A percentile compares a stretch with the other conserved stretches of the same genome.
Conservation (phyloP, 1,140 invertebrate genomes). For the Brachionus koreanus region DNA sequence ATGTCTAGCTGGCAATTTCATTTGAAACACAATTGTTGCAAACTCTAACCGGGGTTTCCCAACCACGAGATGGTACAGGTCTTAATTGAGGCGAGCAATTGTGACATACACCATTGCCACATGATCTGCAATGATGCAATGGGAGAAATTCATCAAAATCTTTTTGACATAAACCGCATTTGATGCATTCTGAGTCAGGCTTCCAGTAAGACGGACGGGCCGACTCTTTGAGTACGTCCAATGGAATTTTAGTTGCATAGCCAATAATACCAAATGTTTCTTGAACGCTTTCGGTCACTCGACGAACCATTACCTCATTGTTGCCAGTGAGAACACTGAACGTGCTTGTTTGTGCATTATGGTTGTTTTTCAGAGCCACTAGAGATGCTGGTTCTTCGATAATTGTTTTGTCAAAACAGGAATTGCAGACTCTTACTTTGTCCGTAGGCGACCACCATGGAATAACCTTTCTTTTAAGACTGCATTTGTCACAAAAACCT, state of each 20-base stretch:
- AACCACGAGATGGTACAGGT: slow-evolving; percentile 58
- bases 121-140: slow-evolving; percentile 71
- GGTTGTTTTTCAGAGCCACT: slow-evolving; percentile 18
- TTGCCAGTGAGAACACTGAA: slow-evolving; percentile 15
- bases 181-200: slow-evolving; percentile 67
- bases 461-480: slow-evolving; percentile 64
- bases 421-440: slow-evolving; percentile 69
- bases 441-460: slow-evolving; percentile 65
- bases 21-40: slow-evolving; percentile 55
- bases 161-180: slow-evolving; percentile 67
- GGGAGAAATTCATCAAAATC: slow-evolving; percentile 61
- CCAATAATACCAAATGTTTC: slow-evolving; percentile 57
- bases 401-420: slow-evolving; percentile 56
- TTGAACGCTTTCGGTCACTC: slow-evolving; percentile 57
- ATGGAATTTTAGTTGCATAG: slow-evolving; percentile 58
- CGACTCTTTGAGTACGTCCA: slow-evolving; percentile 72
- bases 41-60: slow-evolving; percentile 60
- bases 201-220: slow-evolving; percentile 76
- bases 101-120: slow-evolving; percentile 61
- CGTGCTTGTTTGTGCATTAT: background rate
- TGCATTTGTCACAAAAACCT: slow-evolving; percentile 69
- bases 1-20: background rate
- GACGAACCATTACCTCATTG: slow-evolving; percentile 52
- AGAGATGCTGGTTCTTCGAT: slow-evolving; percentile 27
- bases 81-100: slow-evolving; percentile 55